Evolutionary conservation across 2,797 vertebrate genomes (phyloP).

Genomic region (Alauda arvensis): DNA sequence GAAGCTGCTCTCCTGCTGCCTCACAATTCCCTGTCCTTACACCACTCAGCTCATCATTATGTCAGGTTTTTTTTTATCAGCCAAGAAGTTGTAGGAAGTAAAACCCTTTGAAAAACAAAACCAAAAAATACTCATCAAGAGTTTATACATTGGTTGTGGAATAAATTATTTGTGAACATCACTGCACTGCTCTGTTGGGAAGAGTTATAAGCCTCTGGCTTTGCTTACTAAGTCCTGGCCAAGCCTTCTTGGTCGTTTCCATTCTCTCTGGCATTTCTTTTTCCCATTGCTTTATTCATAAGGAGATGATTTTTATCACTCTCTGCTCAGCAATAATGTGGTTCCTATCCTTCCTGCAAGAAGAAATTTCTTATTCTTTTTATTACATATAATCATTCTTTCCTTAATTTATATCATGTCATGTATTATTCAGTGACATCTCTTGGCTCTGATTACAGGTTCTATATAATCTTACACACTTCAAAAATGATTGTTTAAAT

Average conservation of each 20-base stretch:
- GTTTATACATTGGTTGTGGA: background rate
- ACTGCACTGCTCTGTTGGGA: background rate
- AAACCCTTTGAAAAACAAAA: background rate
- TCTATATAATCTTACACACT: constrained; percentile 63
- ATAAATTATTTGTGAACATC: constrained; percentile 26
- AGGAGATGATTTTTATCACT: constrained; percentile 55
- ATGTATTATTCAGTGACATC: constrained; percentile 68
- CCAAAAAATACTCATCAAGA: background rate
- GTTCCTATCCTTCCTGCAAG: constrained; percentile 53
- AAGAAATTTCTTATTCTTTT: constrained; percentile 63
- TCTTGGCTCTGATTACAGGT: constrained; percentile 64
- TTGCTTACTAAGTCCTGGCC: constrained; percentile 36
- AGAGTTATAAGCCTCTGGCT: constrained; percentile 28
- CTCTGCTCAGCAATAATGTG: constrained; percentile 54
- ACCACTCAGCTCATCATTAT: background rate
- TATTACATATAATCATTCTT: constrained; percentile 65
- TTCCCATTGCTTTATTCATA: constrained; percentile 62
- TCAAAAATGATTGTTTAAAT: constrained; percentile 67
- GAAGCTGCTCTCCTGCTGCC: background rate
- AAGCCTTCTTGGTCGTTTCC: background rate
- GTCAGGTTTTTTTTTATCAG: background rate
- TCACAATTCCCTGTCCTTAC: background rate
- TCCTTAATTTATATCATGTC: constrained; percentile 65
- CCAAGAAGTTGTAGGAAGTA: constrained; percentile 4
- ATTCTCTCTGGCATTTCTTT: constrained; percentile 33